Evolutionary conservation across 2,113 vertebrate species (phyloP).

Genomic region (Hepsetus odoe): DNA sequence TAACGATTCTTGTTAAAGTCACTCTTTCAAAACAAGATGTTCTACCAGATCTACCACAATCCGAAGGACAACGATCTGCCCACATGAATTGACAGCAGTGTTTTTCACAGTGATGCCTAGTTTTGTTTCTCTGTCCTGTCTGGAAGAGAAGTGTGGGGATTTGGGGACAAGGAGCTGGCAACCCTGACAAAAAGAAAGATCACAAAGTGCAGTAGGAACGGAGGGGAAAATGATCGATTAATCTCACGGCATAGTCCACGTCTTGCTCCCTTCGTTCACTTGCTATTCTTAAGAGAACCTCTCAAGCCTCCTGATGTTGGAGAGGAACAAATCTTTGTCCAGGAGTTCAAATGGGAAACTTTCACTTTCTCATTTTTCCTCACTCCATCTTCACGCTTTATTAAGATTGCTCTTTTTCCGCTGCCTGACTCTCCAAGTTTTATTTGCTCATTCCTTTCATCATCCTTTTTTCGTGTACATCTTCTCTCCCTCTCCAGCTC

Average conservation of each 20-base stretch:
- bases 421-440: not conserved
- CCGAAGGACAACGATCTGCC: too few relatives aligned
- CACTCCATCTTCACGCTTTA: not conserved
- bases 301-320: slow-evolving; percentile 58
- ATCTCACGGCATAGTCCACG: slow-evolving; percentile 60
- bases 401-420: not conserved
- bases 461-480: not conserved
- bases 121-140: not conserved
- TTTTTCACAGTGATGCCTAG: too few relatives aligned
- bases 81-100: too few relatives aligned
- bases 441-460: not conserved
- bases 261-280: slow-evolving; percentile 41
- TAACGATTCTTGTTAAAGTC: too few relatives aligned
- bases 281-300: slow-evolving; percentile 52
- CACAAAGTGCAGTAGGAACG: slow-evolving; percentile 56
- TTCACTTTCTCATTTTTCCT: not conserved
- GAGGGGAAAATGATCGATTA: slow-evolving; percentile 57
- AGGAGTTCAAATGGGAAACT: slow-evolving; percentile 36
- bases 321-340: slow-evolving; percentile 51
- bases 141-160: slow-evolving; percentile 49
- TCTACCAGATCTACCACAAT: too few relatives aligned
- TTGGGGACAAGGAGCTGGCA: slow-evolving; percentile 24
- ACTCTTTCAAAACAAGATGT: too few relatives aligned
- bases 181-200: slow-evolving; percentile 40
- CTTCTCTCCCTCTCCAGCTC: not conserved